Percentiles rank a stretch among this genome's conserved stretches.
Conservation (phyloP, 2,888 invertebrate genomes). For the Eupsilia transversa region DNA sequence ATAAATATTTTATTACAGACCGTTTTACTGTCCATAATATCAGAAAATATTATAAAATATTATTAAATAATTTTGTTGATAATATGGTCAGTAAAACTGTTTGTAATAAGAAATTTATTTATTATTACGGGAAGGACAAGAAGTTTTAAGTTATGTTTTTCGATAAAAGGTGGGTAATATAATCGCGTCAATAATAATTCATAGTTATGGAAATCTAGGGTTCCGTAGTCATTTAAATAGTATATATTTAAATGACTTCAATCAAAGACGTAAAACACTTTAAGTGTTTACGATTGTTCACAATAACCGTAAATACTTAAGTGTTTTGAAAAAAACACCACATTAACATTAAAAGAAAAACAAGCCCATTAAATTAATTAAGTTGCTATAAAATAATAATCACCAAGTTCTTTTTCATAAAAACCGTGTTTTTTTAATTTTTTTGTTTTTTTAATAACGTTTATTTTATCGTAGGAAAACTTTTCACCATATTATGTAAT, state of each 20-base stretch:
- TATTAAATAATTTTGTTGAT: not conserved
- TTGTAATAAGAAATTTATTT: not conserved
- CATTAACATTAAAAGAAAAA: constrained; percentile 9
- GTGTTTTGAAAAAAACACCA: not conserved
- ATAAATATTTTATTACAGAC: too few relatives aligned
- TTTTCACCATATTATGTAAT: not conserved
- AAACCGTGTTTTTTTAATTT: too few relatives aligned
- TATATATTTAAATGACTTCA: not conserved
- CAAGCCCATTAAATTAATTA: constrained; percentile 9
- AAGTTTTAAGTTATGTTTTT: too few relatives aligned
- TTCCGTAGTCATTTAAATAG: too few relatives aligned
- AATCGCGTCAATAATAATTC: not conserved
- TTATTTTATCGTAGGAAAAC: not conserved
- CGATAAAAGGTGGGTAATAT: not conserved
- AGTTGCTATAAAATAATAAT: constrained; percentile 18
- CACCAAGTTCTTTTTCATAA: constrained; percentile 1
- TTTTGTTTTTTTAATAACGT: too few relatives aligned
- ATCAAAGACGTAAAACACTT: not conserved
- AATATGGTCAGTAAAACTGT: not conserved
- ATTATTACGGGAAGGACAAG: too few relatives aligned
- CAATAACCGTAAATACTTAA: too few relatives aligned
- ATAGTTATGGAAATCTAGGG: not conserved
- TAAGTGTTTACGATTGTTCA: too few relatives aligned
- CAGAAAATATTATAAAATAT: too few relatives aligned
- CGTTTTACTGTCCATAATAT: too few relatives aligned